phyloP scores from a whole-genome alignment of 2,888 invertebrate species.

The Neoaliturus tenellus region DNA sequence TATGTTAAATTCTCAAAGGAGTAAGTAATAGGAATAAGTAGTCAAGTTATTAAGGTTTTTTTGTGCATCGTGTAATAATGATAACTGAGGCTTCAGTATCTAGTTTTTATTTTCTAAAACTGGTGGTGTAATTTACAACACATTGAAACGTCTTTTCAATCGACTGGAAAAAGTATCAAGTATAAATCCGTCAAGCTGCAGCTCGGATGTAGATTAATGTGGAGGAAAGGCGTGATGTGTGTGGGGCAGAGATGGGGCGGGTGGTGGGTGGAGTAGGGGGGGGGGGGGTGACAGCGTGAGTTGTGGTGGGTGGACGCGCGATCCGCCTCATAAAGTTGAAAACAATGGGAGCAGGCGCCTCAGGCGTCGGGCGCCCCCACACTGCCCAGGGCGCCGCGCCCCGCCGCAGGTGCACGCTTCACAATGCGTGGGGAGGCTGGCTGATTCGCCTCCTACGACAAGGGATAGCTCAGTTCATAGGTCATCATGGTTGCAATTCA shows the following conservation, averaged over 20 bases:
- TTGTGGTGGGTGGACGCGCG: slow-evolving; percentile 31
- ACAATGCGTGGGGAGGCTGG: background rate
- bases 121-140: too few relatives aligned
- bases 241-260: background rate
- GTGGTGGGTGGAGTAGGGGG: background rate
- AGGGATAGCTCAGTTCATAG: too few relatives aligned
- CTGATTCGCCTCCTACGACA: background rate
- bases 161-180: background rate
- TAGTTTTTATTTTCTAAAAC: too few relatives aligned
- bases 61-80: too few relatives aligned
- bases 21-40: too few relatives aligned
- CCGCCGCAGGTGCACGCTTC: background rate
- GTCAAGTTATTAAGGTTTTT: too few relatives aligned
- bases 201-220: background rate
- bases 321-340: slow-evolving; percentile 39
- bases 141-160: too few relatives aligned
- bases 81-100: too few relatives aligned
- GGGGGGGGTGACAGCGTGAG: slow-evolving; percentile 15
- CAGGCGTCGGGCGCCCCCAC: background rate
- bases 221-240: background rate
- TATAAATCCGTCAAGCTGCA: background rate
- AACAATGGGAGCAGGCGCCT: slow-evolving; percentile 37
- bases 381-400: background rate
- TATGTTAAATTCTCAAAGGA: too few relatives aligned
- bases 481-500: too few relatives aligned